Conservation (phyloP, 1,140 invertebrate genomes). For the Drosophila saltans region DNA sequence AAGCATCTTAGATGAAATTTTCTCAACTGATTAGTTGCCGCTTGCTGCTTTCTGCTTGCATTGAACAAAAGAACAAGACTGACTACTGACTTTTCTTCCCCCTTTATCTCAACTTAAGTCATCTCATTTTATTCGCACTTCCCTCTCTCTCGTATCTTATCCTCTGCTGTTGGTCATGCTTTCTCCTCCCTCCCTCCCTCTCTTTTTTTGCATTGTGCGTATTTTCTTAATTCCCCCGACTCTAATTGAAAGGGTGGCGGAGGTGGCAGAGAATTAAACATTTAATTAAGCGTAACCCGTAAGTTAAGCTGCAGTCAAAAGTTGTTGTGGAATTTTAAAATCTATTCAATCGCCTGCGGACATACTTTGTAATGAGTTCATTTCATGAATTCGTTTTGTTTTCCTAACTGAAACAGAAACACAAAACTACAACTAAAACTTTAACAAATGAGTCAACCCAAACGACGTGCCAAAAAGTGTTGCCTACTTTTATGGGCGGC, state of each 20-base stretch:
- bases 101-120: background rate
- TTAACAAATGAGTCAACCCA: slow-evolving; percentile 50
- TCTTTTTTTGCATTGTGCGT: background rate
- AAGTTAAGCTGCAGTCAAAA: slow-evolving; percentile 69
- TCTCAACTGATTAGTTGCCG: slow-evolving; percentile 74
- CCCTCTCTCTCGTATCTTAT: too few species aligned
- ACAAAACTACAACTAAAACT: slow-evolving; percentile 16
- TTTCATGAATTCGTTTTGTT: slow-evolving; percentile 14
- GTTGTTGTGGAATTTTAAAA: slow-evolving; percentile 60
- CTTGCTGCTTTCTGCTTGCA: slow-evolving; percentile 49
- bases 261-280: slow-evolving; percentile 40
- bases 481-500: slow-evolving; percentile 25
- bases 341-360: slow-evolving; percentile 59
- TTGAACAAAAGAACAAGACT: slow-evolving; percentile 43
- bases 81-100: slow-evolving; percentile 16
- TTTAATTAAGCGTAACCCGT: slow-evolving; percentile 74
- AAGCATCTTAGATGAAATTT: slow-evolving; percentile 58
- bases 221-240: slow-evolving; percentile 54
- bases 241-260: background rate
- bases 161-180: too few species aligned
- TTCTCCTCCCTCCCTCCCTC: background rate
- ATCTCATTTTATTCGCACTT: too few species aligned
- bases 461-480: slow-evolving; percentile 49
- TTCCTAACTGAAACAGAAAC: slow-evolving; percentile 8
- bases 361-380: slow-evolving; percentile 68